A percentile compares a stretch with the other conserved stretches of the same genome.
phyloP scores from a whole-genome alignment of 2,113 vertebrate genomes.

The Aramus guarauna region DNA sequence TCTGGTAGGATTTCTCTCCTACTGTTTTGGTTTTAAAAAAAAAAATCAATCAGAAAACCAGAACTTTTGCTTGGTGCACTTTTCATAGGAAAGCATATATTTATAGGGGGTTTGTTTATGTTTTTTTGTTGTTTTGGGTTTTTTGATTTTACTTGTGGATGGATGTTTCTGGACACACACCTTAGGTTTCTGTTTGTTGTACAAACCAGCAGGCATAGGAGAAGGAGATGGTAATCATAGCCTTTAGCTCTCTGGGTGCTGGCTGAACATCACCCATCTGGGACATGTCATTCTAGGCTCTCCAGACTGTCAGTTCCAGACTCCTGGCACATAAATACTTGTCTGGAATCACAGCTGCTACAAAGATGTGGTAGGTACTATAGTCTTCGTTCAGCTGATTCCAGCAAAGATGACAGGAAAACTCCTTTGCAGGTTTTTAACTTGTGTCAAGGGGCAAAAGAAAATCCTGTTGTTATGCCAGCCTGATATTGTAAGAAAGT shows the following conservation, averaged over 20 bases:
- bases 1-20: background rate
- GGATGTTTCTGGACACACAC: background rate
- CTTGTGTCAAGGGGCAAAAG: background rate
- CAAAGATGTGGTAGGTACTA: background rate
- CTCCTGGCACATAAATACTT: background rate
- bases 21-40: background rate
- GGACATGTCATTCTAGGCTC: background rate
- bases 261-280: background rate
- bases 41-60: accelerated
- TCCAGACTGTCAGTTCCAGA: background rate
- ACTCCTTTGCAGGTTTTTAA: background rate
- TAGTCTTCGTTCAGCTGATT: background rate
- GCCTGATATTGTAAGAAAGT: background rate
- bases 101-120: no score
- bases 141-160: background rate
- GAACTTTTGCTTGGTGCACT: background rate
- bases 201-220: accelerated
- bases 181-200: background rate
- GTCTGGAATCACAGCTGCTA: background rate
- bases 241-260: background rate
- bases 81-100: background rate
- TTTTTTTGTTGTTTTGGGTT: no score
- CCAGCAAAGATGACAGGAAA: background rate
- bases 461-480: background rate
- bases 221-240: background rate